A percentile compares a stretch with the other conserved stretches of the same genome.
phyloP scores from a whole-genome alignment of 2,797 vertebrate species.

The Podarcis lilfordi region DNA sequence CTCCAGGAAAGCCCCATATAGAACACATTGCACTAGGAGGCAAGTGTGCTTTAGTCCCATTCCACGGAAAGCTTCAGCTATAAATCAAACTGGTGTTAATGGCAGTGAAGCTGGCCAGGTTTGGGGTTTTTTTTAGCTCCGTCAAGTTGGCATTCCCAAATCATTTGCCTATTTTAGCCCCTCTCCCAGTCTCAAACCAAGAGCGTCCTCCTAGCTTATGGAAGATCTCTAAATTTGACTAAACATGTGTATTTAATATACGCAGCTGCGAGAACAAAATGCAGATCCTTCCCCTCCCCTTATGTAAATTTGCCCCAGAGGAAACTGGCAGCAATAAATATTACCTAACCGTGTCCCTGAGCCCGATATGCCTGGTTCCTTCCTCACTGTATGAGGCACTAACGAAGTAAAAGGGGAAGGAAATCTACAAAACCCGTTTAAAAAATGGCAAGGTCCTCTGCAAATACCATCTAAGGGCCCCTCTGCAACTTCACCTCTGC shows the following conservation, averaged over 20 bases:
- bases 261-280: slow-evolving; percentile 50
- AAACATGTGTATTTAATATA: slow-evolving; percentile 11
- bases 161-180: not conserved
- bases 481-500: slow-evolving; percentile 31
- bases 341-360: slow-evolving; percentile 57
- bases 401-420: slow-evolving; percentile 33
- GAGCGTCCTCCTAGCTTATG: not conserved
- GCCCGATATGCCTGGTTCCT: slow-evolving; percentile 66
- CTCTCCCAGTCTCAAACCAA: not conserved
- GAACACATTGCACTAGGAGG: too few relatives aligned
- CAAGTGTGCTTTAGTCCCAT: not conserved
- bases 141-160: not conserved
- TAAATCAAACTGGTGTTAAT: not conserved
- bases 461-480: not conserved
- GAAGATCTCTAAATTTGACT: not conserved
- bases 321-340: slow-evolving; percentile 55
- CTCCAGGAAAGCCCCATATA: too few relatives aligned
- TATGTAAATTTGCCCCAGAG: slow-evolving; percentile 61
- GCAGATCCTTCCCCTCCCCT: slow-evolving; percentile 52
- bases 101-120: not conserved
- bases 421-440: slow-evolving; percentile 38
- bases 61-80: not conserved
- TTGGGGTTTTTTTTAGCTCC: not conserved
- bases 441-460: slow-evolving; percentile 39
- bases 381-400: slow-evolving; percentile 57